Conservation (phyloP, 2,113 vertebrate species). For the Colaptes auratus region DNA sequence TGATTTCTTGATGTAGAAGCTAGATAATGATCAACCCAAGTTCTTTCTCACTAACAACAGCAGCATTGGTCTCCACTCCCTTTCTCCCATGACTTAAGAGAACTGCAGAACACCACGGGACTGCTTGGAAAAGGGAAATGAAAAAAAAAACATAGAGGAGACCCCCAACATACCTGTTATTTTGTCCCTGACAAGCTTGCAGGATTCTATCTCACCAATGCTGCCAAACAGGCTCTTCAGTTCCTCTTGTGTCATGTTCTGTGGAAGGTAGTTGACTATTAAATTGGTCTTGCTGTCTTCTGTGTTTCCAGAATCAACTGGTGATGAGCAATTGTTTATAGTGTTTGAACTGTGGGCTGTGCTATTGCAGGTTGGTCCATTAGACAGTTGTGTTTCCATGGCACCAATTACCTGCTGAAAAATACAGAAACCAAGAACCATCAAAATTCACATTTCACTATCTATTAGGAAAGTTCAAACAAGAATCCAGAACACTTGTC, state of each 20-base stretch:
- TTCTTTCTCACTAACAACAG: background rate
- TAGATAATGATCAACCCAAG: fast-evolving
- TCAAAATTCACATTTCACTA: slow-evolving; percentile 68
- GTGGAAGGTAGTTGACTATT: slow-evolving; percentile 98
- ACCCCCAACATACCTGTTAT: slow-evolving; percentile 87
- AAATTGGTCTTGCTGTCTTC: slow-evolving; percentile 99
- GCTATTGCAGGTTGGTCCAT: slow-evolving; percentile 96
- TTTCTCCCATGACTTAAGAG: background rate
- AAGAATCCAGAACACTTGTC: slow-evolving; percentile 58
- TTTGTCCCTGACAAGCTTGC: slow-evolving; percentile 98
- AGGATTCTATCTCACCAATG: slow-evolving; percentile 97
- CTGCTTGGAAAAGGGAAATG: background rate
- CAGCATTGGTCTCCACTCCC: background rate
- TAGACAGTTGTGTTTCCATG: slow-evolving; percentile 99
- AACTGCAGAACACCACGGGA: background rate
- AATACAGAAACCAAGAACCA: slow-evolving; percentile 70
- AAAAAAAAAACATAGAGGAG: background rate
- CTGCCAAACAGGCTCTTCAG: slow-evolving; percentile 97
- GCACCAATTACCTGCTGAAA: slow-evolving; percentile 98
- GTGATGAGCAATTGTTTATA: slow-evolving; percentile 93
- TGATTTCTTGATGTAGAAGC: background rate
- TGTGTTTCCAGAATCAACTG: slow-evolving; percentile 90
- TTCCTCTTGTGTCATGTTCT: slow-evolving; percentile 98
- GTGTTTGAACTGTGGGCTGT: slow-evolving; percentile 90
- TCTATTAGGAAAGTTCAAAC: slow-evolving; percentile 17